Percentiles rank a stretch among this genome's conserved stretches.
phyloP scores from a whole-genome alignment of 2,113 vertebrate species.

The Myotis lucifugus region DNA sequence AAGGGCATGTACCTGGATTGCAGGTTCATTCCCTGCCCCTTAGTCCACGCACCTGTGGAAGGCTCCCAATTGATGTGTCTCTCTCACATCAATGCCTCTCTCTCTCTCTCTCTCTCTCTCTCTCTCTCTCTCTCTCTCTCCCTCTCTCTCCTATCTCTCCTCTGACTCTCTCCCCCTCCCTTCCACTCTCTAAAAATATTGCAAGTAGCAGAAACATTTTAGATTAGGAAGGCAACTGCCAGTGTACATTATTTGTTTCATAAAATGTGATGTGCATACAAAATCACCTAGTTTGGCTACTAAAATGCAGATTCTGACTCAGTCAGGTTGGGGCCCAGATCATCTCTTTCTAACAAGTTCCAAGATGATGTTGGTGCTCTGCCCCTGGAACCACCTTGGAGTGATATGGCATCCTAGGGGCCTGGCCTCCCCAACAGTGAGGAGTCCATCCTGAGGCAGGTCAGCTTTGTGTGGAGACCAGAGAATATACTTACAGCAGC shows the following conservation, averaged over 20 bases:
- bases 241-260: neutral
- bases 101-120: no score
- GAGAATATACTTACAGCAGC: neutral
- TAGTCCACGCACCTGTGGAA: no score
- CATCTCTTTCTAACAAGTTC: neutral
- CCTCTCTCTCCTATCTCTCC: no score
- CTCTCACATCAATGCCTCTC: no score
- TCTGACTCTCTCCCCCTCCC: no score
- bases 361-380: neutral
- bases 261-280: neutral
- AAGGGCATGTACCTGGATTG: no score
- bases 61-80: no score
- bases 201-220: neutral
- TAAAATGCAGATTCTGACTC: neutral
- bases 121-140: no score
- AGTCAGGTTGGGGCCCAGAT: neutral
- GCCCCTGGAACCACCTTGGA: neutral
- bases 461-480: neutral
- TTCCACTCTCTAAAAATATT: neutral
- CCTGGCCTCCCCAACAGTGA: neutral
- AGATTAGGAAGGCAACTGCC: neutral
- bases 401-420: accelerated
- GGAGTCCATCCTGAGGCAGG: neutral
- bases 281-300: neutral
- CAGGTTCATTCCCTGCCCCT: no score